phyloP scores from a whole-genome alignment of 2,797 vertebrate species.

The Sebastes nivosus region DNA sequence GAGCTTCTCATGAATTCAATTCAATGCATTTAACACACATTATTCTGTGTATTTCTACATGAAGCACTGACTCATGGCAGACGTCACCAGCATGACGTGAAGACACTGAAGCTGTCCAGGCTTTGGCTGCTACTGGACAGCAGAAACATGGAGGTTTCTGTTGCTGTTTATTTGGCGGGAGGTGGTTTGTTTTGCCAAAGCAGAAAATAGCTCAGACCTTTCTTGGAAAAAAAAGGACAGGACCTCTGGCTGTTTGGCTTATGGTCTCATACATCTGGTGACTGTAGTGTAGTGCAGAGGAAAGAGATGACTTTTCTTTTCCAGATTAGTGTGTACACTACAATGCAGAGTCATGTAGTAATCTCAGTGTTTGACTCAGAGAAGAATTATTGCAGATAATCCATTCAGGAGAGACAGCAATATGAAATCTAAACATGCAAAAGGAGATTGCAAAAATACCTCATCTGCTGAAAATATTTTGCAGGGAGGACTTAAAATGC shows the following conservation, averaged over 20 bases:
- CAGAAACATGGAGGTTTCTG: constrained; percentile 59
- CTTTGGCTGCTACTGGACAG: constrained; percentile 10
- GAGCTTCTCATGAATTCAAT: background rate
- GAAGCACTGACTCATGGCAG: constrained; percentile 2
- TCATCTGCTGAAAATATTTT: constrained; percentile 48
- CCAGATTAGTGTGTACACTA: constrained; percentile 38
- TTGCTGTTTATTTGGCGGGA: constrained; percentile 48
- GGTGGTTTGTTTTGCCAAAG: constrained; percentile 64
- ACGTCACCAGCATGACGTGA: constrained; percentile 14
- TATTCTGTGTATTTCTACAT: background rate
- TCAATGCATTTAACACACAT: background rate
- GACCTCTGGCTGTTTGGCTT: constrained; percentile 67
- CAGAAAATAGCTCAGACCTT: constrained; percentile 68
- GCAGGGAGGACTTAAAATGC: constrained; percentile 51
- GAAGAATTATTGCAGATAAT: constrained; percentile 56
- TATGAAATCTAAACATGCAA: constrained; percentile 65
- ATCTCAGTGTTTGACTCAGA: constrained; percentile 52
- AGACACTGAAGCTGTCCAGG: constrained; percentile 28
- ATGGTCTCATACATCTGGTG: constrained; percentile 66
- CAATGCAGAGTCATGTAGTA: constrained; percentile 35
- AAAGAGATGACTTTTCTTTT: constrained; percentile 39
- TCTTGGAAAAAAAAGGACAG: constrained; percentile 38
- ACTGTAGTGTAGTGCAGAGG: constrained; percentile 13
- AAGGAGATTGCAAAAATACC: constrained; percentile 58
- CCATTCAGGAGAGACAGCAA: constrained; percentile 41